Base-by-base conservation (phyloP, 64 coral and sea anemone genomes). In the Porites australiensis region DNA sequence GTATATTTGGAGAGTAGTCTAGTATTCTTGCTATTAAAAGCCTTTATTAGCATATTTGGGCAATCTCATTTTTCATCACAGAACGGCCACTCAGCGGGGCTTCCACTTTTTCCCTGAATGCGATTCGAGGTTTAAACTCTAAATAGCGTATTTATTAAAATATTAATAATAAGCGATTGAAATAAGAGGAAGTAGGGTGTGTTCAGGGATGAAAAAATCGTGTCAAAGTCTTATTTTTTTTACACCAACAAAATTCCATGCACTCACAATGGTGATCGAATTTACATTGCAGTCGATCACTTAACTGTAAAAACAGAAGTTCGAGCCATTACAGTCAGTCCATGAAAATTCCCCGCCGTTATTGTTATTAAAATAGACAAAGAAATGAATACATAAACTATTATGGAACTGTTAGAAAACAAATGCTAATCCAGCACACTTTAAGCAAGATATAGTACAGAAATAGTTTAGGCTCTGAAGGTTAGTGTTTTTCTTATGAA, bases 21-120 rank as follows among this genome's bases (percentile, higher is more conserved):
- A 80, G 59, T 61, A 50, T 52, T 10, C n/a, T 64, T 27, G 64
- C 81, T 50, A 61, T 84, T 84, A 84, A 82, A 69, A 67, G 81
- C 81, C 44, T 50, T 19, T 4, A 84, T 84, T 84, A 84, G 81
- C 81, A 84, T 84, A 84, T 84, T 84, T 18, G 11, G 20, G 37
- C 3, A 16, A 49, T 6, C 12, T 50, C 22, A 68, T 68, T 52
- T 84, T 84, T 51, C 63, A 19, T 84, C 46, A 51, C 48, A 11
- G 18, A 3, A 19, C 37, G 3, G 48, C 13, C 44, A 68, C 59
- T 49, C 81, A 51, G 63, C 63, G 37, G 16, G 81, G 81, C 20
- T 68, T 69, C 47, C n/a, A 8, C 47, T 13, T 12, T 68, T 63
- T 44, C 77, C 7, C 5, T 64, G 22, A 78, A 54, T 57, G 22